Base-by-base conservation (phyloP, 2,888 invertebrate genomes). In the Eretmocerus hayati region DNA sequence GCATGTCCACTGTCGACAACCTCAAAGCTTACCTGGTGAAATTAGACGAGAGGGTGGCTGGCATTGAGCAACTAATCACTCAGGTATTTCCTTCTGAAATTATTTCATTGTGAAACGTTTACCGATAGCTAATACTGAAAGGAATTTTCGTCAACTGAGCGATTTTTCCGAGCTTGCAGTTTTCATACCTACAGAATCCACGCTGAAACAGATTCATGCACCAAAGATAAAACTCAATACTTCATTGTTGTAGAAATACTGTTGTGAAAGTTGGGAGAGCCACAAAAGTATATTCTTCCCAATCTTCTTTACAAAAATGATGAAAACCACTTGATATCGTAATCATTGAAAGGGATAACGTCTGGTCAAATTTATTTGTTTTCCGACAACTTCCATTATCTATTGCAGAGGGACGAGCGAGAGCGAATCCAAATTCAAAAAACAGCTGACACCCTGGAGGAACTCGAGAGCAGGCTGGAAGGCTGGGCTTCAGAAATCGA, bases 11-110 rank as follows among this genome's bases (percentile, higher is more conserved):
- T 4, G 52, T 67, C 5, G 74, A 77, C 13, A 76, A 78, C 0
- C 67, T 90, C 30, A 88, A 89, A 60, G 84, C 84, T 65, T 79
- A 85, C 43, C 78, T 88, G 35, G 78, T 78, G 1, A 75, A 86
- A 40, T 72, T 90, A 36, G 89, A 89, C 60, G 87, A 88, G 54
- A 75, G 86, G 49, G 72, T 89, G 43, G 82, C 82, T 13, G 84
- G 84, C 56, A 83, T 89, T 5, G 88, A 89, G 68, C 85, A 85
- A 41, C 79, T 85, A 65, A 72, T 88, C 44, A 77, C 85, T 60
- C 81, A 83, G 76, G 84, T 84, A 36, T 6, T n/a, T 33, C 11
- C n/a, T n/a, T n/a, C n/a, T n/a, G n/a, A n/a, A n/a, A n/a, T n/a
- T n/a, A n/a, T n/a, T n/a, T n/a, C n/a, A n/a, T n/a, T n/a, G n/a